A percentile compares a stretch with the other conserved stretches of the same genome.
phyloP scores from a whole-genome alignment of 1,140 invertebrate species.

The Papilio polyxenes region DNA sequence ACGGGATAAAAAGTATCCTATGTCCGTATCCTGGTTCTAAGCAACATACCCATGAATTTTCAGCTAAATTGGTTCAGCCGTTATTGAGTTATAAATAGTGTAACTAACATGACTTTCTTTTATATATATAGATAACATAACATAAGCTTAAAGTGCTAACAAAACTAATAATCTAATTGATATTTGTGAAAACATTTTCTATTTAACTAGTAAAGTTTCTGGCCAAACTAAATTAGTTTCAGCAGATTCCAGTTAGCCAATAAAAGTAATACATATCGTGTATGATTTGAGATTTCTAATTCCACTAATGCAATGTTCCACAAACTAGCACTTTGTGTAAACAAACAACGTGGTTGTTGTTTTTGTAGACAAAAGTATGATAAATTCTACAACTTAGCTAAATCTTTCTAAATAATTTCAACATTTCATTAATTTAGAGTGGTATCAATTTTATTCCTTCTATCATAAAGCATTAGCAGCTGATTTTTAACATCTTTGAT shows the following conservation, averaged over 20 bases:
- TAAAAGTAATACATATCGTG: constrained; percentile 7
- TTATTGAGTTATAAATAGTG: too few relatives aligned
- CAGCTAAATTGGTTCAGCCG: too few relatives aligned
- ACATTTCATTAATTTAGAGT: not conserved
- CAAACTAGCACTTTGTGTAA: not conserved
- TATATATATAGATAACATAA: too few relatives aligned
- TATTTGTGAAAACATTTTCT: not conserved
- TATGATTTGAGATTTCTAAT: constrained; percentile 75
- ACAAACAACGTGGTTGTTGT: not conserved
- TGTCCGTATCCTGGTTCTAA: too few relatives aligned
- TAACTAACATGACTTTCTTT: too few relatives aligned
- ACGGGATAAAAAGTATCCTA: too few relatives aligned
- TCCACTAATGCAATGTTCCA: constrained; percentile 70
- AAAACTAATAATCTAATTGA: not conserved
- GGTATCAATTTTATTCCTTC: not conserved
- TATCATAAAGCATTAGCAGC: too few relatives aligned
- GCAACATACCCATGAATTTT: too few relatives aligned
- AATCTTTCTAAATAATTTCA: not conserved
- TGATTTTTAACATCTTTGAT: too few relatives aligned
- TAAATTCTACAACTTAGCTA: not conserved
- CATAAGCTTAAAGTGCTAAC: not conserved
- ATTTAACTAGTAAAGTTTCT: not conserved
- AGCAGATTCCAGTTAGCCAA: not conserved
- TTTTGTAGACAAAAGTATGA: not conserved
- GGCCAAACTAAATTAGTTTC: not conserved